A percentile compares a stretch with the other conserved stretches of the same genome.
Evolutionary conservation across 2,888 invertebrate species (phyloP).

Genomic region (Lacanobia oleracea): DNA sequence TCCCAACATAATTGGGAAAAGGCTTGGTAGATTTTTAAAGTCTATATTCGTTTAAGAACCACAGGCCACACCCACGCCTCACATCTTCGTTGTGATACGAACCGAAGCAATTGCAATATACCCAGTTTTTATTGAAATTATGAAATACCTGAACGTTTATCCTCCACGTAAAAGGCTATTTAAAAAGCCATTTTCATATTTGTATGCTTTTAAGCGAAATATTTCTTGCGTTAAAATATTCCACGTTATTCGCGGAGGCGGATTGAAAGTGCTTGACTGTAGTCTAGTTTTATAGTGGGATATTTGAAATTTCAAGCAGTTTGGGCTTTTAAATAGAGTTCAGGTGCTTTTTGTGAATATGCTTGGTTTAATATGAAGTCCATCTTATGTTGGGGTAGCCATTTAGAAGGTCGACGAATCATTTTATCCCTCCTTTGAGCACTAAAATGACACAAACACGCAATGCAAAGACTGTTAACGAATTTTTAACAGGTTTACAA

Average conservation of each 20-base stretch:
- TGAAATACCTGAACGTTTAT: conserved; percentile 18
- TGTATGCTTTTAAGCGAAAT: conserved; percentile 17
- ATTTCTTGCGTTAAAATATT: conserved; percentile 19
- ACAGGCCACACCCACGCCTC: not conserved
- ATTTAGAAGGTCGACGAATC: not conserved
- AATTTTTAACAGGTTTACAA: too few relatives aligned
- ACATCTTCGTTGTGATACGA: not conserved
- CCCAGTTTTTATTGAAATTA: conserved; percentile 32
- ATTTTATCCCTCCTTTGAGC: not conserved
- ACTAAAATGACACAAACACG: not conserved
- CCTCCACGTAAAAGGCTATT: conserved; percentile 1
- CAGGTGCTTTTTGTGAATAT: not conserved
- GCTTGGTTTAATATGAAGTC: not conserved
- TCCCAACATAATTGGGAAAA: too few relatives aligned
- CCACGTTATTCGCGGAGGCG: not conserved
- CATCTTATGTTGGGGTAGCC: not conserved
- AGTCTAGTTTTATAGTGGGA: conserved; percentile 5
- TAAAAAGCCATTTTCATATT: conserved; percentile 29
- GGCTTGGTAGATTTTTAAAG: too few relatives aligned
- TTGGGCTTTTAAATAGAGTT: not conserved
- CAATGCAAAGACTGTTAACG: too few relatives aligned
- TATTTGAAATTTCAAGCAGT: conserved; percentile 1
- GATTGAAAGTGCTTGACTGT: not conserved
- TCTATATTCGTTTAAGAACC: conserved; percentile 8
- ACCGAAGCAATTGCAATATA: conserved; percentile 21